Evolutionary conservation across 1,140 invertebrate species (phyloP).

Genomic region (Drosophila navojoa): DNA sequence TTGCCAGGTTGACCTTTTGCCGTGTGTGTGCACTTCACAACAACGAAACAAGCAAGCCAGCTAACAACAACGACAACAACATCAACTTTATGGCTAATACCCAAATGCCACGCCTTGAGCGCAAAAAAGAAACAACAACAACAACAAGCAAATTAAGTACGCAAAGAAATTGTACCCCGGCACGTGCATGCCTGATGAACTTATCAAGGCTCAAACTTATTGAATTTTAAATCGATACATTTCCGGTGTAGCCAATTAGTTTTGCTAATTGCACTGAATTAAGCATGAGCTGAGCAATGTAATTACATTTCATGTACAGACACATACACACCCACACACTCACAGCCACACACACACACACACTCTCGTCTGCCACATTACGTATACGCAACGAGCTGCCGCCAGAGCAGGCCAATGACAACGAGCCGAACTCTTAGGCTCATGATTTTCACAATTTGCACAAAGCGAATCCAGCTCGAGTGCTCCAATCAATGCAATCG

Average conservation of each 20-base stretch:
- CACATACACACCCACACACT: neutral
- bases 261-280: conserved; percentile 68
- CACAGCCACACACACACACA: neutral
- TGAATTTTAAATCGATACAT: conserved; percentile 76
- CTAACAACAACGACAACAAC: conserved; percentile 11
- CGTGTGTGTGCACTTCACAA: conserved; percentile 59
- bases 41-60: conserved; percentile 19
- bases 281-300: conserved; percentile 49
- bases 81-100: conserved; percentile 58
- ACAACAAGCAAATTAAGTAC: neutral
- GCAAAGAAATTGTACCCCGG: conserved; percentile 4
- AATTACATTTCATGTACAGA: conserved; percentile 39
- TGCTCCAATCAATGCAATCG: conserved; percentile 8
- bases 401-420: neutral
- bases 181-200: conserved; percentile 72
- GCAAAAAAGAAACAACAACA: neutral
- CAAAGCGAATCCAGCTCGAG: neutral
- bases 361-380: neutral
- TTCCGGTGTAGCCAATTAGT: conserved; percentile 66
- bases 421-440: neutral
- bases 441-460: conserved; percentile 17
- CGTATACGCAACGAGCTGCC: neutral
- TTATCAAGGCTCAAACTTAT: conserved; percentile 71
- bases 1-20: conserved; percentile 74
- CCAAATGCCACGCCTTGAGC: conserved; percentile 74